Percentiles rank a stretch among this genome's conserved stretches.
Conservation (phyloP, 2,113 vertebrate species). For the Hyla sarda region DNA sequence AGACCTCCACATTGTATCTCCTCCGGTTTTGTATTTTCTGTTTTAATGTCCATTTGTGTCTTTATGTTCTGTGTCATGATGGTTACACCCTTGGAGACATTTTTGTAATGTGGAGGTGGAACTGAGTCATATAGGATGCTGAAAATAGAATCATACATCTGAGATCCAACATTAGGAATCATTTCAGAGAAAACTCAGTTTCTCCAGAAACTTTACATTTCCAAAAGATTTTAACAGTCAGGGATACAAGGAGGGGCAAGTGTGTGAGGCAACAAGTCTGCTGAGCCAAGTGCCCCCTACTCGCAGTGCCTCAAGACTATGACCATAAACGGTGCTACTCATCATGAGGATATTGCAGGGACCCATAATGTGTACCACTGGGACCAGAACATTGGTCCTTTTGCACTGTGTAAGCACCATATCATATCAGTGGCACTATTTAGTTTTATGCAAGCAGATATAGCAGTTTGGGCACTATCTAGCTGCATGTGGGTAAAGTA, state of each 20-base stretch:
- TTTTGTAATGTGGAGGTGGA: constrained; percentile 20
- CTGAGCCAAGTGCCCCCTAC: not conserved
- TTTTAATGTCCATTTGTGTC: not conserved
- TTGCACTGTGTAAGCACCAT: no score
- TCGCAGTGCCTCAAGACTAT: no score
- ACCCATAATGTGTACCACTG: no score
- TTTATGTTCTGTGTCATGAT: not conserved
- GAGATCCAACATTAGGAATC: not conserved
- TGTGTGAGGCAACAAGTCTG: not conserved
- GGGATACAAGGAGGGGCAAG: not conserved
- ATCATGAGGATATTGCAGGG: no score
- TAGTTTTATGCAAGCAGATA: no score
- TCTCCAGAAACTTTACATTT: not conserved
- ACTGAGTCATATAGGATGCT: constrained; percentile 3
- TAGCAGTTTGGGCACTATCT: no score
- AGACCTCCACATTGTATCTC: not conserved
- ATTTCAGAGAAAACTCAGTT: not conserved
- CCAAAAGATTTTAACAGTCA: not conserved
- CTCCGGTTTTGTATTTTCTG: not conserved
- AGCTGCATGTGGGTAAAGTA: no score
- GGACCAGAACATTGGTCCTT: no score
- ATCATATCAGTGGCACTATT: no score
- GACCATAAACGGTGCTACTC: no score
- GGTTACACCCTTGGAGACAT: constrained; percentile 5
- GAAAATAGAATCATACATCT: constrained; percentile 15